Evolutionary conservation across 2,888 invertebrate species (phyloP), one percentile per base, ranked within the genome.

Genomic region (Lycophotia porphyrea): DNA sequence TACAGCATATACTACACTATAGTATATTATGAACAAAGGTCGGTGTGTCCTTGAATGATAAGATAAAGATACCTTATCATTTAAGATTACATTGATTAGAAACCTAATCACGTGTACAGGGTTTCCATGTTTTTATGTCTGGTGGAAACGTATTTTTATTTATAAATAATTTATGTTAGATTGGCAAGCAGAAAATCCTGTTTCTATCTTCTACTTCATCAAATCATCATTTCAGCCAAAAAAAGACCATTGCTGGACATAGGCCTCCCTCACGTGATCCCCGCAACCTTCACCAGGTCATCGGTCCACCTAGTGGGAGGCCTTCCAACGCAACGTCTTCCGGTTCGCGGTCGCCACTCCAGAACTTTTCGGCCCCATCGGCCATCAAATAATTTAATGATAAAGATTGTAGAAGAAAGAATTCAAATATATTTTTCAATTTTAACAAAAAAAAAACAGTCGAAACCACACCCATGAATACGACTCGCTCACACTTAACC

Each of bases 31-130:
- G 70, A 77, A 31, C 31, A 58, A 58, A 78, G 79, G 47, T 81
- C 63, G 47, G 11, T 24, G 11, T 42, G 31, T 64, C 81, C 76
- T 79, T 79, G 49, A 44, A 67, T 65, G 82, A 79, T 79, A 68
- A 81, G 58, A 60, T 47, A 75, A n/a, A 36, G 55, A 74, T 81
- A 81, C 15, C 27, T 55, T 81, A 81, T 81, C 63, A 64, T 64
- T 52, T 68, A 58, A 68, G 76, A 68, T 64, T 44, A 81, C 44
- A 8, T 47, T 49, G 55, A 67, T 81, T 64, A 64, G 15, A 55
- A 47, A 52, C 36, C n/a, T 18, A 82, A 60, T 52, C 39, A 68
- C 27, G 75, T 76, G 49, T 60, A 42, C 36, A 44, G 31, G 5
- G 21, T 64, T 55, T 65, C 34, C n/a, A 42, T 34, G n/a, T 31